These are phyloP conservation scores for Linyphia triangularis DNA, from an alignment of 2,888 invertebrate genomes.

Conservation along the genomic window DNA sequence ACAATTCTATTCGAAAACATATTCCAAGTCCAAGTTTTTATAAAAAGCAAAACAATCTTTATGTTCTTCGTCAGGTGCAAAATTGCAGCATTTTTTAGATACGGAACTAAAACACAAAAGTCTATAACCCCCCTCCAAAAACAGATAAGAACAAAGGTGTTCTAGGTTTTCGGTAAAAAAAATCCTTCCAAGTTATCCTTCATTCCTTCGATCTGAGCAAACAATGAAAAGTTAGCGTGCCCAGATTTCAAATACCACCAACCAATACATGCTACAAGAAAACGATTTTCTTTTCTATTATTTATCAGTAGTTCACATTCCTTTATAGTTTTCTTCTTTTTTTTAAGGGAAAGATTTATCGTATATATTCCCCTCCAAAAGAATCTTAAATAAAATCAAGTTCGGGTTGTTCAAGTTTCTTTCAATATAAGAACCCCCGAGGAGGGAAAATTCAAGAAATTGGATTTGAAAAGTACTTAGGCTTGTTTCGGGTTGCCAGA, in stretches of 20 bases:
- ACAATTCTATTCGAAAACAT: no score
- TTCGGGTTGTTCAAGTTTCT: conserved; percentile 9
- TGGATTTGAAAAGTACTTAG: conserved; percentile 28
- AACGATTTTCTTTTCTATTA: conserved; percentile 58
- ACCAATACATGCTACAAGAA: neutral
- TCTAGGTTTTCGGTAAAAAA: conserved; percentile 1
- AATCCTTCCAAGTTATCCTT: neutral
- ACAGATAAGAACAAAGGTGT: conserved; percentile 7
- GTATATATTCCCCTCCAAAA: neutral
- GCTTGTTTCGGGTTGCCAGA: conserved; percentile 25
- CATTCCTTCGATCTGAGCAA: neutral
- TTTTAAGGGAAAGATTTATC: conserved; percentile 6
- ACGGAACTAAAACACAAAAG: neutral
- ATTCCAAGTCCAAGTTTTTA: no score
- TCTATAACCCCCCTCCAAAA: neutral
- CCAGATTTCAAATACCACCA: conserved; percentile 33
- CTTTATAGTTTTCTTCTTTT: conserved; percentile 7
- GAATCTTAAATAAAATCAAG: conserved; percentile 28
- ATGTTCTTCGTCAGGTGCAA: neutral
- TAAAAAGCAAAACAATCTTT: neutral
- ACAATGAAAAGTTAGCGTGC: conserved; percentile 19
- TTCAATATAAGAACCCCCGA: neutral
- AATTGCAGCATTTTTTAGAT: no score
- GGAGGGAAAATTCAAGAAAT: neutral
- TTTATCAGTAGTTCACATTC: conserved; percentile 59